Evolutionary conservation across 2,797 vertebrate species (phyloP), one percentile per base, ranked within the genome.

Genomic region (Sciurus carolinensis): DNA sequence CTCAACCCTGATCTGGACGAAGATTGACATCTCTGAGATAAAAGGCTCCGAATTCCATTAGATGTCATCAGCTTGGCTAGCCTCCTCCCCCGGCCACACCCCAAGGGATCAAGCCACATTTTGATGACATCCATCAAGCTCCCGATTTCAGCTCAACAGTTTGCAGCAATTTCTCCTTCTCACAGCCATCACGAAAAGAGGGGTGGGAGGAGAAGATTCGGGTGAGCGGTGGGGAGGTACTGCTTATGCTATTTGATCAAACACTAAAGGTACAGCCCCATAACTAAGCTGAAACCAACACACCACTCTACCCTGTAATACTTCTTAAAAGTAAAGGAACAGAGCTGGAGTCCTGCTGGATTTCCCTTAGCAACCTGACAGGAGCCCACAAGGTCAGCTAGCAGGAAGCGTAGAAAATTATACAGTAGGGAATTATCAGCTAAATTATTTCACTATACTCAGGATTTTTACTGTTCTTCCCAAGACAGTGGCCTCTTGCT

Each of bases 391-490:
- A 99, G 99, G 99, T 99, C 98, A 99, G 98, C 98, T 98, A 99
- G 98, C 98, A 98, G 98, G 98, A 99, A 99, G 98, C 96, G 64
- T 96, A 98, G 98, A 98, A 98, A 99, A 99, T 98, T 98, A 99
- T 98, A 98, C 98, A 98, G 98, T 97, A 96, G 98, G 98, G 98
- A 99, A 99, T 99, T 99, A 99, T 99, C 98, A 99, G 98, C 98
- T 98, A 99, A 98, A 99, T 99, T 98, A 99, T 99, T 99, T 99
- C 98, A 98, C 98, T 98, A 98, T 98, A 98, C 98, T 98, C 98
- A 98, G 98, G 98, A 98, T 99, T 98, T 98, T 98, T 98, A 98
- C 98, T 98, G 98, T 98, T 98, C 98, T 97, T 98, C 98, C 98
- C 98, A 98, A 98, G 98, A 98, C 97, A 47, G 98, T 97, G 98